Percentiles rank a stretch among this genome's conserved stretches.
Evolutionary conservation across 64 coral and sea anemone species (phyloP).

Genomic region (Anthopleura sola): DNA sequence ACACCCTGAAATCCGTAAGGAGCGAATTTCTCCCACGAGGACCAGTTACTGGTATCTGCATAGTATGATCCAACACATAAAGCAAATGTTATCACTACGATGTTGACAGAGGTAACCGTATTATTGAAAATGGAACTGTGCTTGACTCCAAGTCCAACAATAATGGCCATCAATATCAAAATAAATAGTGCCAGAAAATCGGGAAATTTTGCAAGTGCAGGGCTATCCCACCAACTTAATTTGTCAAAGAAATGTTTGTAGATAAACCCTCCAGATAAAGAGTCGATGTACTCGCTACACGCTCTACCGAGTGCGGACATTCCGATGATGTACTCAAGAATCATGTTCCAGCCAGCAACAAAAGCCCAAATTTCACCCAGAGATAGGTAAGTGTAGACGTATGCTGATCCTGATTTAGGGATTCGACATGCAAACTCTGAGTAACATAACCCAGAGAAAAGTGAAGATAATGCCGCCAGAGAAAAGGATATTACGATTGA

Average conservation of each 20-base stretch:
- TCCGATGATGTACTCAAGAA: slow-evolving; percentile 49
- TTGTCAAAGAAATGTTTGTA: neutral
- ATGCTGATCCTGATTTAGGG: slow-evolving; percentile 46
- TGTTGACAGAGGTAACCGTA: slow-evolving; percentile 7
- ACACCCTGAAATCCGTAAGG: slow-evolving; percentile 48
- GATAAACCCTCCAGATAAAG: slow-evolving; percentile 21
- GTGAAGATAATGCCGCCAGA: slow-evolving; percentile 8
- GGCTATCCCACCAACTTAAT: slow-evolving; percentile 15
- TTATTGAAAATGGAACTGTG: slow-evolving; percentile 22
- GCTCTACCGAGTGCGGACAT: neutral
- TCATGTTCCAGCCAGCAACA: slow-evolving; percentile 50
- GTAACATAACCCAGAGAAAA: slow-evolving; percentile 39
- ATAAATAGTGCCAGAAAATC: slow-evolving; percentile 31
- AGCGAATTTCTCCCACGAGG: slow-evolving; percentile 27
- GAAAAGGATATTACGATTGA: slow-evolving; percentile 25
- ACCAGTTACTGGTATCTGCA: slow-evolving; percentile 55
- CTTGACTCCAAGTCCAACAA: slow-evolving; percentile 10
- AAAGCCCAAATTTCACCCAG: slow-evolving; percentile 57
- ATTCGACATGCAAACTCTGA: slow-evolving; percentile 46
- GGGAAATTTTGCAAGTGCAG: slow-evolving; percentile 18
- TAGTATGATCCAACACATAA: slow-evolving; percentile 43
- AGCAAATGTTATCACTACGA: slow-evolving; percentile 28
- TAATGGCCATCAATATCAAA: neutral
- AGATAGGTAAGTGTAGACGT: slow-evolving; percentile 30
- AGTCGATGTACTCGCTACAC: slow-evolving; percentile 40